Evolutionary conservation across 2,797 vertebrate genomes (phyloP).

Genomic region (Coregonus ussuriensis): DNA sequence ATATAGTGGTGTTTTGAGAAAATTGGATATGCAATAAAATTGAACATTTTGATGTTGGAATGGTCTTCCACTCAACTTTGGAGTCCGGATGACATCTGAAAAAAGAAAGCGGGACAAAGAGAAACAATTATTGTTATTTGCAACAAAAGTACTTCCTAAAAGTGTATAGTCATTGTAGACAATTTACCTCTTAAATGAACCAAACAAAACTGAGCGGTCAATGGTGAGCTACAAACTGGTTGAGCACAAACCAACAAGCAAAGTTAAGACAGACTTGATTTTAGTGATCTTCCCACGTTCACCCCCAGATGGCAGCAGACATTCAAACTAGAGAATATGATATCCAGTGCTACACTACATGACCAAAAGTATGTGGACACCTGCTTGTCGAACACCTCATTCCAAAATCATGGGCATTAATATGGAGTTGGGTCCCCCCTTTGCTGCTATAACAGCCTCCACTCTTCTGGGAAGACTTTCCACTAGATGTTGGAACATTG

Average conservation of each 20-base stretch:
- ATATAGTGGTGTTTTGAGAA: slow-evolving; percentile 83
- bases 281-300: no score
- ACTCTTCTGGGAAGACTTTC: no score
- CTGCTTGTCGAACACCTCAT: no score
- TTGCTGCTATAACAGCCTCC: no score
- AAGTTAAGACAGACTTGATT: no score
- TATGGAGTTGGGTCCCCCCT: no score
- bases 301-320: slow-evolving; percentile 62
- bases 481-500: no score
- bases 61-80: slow-evolving; percentile 90
- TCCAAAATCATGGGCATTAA: no score
- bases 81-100: slow-evolving; percentile 81
- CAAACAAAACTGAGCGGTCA: background rate
- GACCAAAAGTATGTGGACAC: no score
- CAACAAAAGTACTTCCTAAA: background rate
- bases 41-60: slow-evolving; percentile 81
- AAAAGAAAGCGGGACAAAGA: slow-evolving; percentile 10
- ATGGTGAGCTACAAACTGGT: background rate
- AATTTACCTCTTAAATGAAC: background rate
- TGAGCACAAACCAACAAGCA: no score
- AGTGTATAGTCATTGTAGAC: background rate
- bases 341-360: background rate
- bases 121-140: background rate
- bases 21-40: slow-evolving; percentile 94
- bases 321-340: background rate